Evolutionary conservation across 1,140 invertebrate species (phyloP).

Genomic region (Habropoda laboriosa): DNA sequence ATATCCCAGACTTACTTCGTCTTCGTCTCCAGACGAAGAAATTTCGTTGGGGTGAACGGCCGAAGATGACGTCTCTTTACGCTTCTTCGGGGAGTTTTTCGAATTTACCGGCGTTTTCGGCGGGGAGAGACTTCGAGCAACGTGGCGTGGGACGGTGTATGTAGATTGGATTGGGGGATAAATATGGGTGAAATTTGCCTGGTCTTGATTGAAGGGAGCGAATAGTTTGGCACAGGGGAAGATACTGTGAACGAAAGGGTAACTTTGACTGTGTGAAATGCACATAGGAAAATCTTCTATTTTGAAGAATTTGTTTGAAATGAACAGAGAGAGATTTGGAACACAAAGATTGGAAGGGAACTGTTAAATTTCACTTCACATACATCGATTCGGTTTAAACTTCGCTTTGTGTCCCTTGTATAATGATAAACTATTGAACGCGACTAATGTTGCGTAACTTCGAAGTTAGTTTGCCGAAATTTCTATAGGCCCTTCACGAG

Average conservation of each 20-base stretch:
- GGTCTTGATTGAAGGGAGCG: not conserved
- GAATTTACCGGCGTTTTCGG: not conserved
- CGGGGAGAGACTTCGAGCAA: not conserved
- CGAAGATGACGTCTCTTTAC: not conserved
- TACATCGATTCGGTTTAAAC: not conserved
- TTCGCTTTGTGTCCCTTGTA: too few relatives aligned
- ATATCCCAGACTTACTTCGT: too few relatives aligned
- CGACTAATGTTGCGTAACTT: not conserved
- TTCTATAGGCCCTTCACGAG: not conserved
- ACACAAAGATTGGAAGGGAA: not conserved
- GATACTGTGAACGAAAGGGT: too few relatives aligned
- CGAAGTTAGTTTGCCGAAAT: not conserved
- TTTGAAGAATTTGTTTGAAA: too few relatives aligned
- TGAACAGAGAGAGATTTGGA: too few relatives aligned
- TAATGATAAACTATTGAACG: too few relatives aligned
- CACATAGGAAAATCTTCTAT: too few relatives aligned
- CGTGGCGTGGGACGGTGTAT: not conserved
- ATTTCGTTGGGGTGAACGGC: not conserved
- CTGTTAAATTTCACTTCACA: not conserved
- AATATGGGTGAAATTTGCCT: not conserved
- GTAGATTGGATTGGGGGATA: slow-evolving; percentile 5
- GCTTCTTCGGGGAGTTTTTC: not conserved
- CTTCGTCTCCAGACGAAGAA: not conserved
- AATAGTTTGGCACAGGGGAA: too few relatives aligned
- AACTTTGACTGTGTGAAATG: too few relatives aligned